Percentiles rank a stretch among this genome's conserved stretches.
phyloP scores from a whole-genome alignment of 2,113 vertebrate genomes.

The Triplophysa rosa region DNA sequence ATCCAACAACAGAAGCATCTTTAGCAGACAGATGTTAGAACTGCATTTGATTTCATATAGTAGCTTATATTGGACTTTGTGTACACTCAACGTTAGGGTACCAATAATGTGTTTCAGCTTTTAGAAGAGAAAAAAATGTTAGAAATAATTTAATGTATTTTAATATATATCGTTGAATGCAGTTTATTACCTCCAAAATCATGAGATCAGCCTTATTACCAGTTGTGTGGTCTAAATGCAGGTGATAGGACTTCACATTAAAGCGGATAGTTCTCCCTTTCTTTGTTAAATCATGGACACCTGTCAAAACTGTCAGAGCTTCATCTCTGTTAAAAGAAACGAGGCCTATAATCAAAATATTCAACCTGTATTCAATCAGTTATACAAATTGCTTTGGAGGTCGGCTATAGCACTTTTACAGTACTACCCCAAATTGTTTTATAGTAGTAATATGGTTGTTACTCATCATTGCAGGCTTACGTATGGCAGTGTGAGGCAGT shows the following conservation, averaged over 20 bases:
- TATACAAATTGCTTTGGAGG: no score
- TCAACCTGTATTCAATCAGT: no score
- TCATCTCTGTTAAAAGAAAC: not conserved
- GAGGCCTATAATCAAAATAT: no score
- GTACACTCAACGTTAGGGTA: no score
- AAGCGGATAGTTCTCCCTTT: not conserved
- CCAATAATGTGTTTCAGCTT: no score
- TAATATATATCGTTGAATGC: no score
- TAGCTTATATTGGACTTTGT: no score
- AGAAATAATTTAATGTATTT: no score
- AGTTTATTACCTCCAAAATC: conserved; percentile 29
- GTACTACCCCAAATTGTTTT: not conserved
- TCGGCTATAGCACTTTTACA: not conserved
- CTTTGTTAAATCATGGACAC: conserved; percentile 23
- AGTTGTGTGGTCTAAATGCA: not conserved
- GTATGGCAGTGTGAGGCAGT: conserved; percentile 43
- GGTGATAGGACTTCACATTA: not conserved
- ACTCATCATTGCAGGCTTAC: conserved; percentile 17
- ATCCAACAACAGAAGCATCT: not conserved
- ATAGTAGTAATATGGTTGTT: not conserved
- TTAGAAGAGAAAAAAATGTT: no score
- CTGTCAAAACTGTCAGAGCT: conserved; percentile 9
- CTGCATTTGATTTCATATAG: not conserved
- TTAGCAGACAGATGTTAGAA: not conserved
- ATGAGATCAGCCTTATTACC: conserved; percentile 1